Conservation (phyloP, 2,113 vertebrate genomes). For the Lamprotornis superbus region DNA sequence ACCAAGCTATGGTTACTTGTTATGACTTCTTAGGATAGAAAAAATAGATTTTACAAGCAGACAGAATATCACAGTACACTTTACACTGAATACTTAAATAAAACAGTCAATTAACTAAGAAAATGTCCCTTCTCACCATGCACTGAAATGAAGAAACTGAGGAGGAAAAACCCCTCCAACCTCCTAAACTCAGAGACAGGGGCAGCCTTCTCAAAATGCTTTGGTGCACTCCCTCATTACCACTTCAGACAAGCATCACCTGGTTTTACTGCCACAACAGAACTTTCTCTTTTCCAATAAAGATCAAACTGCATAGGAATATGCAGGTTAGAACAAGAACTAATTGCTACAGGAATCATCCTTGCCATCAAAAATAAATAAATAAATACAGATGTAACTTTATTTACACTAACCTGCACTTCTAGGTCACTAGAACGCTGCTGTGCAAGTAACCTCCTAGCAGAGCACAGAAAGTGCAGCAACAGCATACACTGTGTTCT, state of each 20-base stretch:
- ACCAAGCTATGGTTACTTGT: neutral
- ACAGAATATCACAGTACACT: neutral
- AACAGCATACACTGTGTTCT: neutral
- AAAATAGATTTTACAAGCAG: neutral
- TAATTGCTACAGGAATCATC: neutral
- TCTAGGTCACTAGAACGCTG: constrained; percentile 43
- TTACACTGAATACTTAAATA: neutral
- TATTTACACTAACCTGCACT: constrained; percentile 41
- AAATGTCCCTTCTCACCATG: neutral
- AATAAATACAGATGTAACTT: neutral
- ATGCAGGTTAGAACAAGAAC: neutral
- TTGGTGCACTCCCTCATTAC: neutral
- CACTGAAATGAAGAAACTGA: neutral
- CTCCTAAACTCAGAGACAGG: neutral
- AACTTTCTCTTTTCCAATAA: neutral
- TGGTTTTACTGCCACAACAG: neutral
- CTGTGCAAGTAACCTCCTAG: neutral
- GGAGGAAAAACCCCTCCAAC: accelerated
- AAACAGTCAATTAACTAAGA: neutral
- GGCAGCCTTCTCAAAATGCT: neutral
- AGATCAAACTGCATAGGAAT: neutral
- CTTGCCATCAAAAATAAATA: neutral
- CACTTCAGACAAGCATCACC: neutral
- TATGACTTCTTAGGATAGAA: neutral
- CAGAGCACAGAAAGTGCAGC: neutral